Conservation (phyloP, 2,797 vertebrate species). For the Limnodromus scolopaceus region DNA sequence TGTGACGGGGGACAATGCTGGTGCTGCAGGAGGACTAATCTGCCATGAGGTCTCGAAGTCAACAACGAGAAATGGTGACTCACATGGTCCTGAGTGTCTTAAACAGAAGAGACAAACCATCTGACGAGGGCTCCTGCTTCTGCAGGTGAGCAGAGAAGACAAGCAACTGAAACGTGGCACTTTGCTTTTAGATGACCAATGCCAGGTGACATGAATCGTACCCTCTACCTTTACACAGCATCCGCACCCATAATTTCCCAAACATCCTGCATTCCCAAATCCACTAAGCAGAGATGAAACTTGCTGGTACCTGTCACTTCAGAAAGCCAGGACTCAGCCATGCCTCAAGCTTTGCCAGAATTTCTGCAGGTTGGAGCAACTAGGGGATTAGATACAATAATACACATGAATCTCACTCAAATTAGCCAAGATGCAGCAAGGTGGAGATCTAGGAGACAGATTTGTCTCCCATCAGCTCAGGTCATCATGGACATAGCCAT, state of each 20-base stretch:
- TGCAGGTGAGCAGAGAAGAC: fast-evolving
- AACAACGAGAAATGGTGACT: background rate
- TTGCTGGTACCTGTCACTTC: slow-evolving; percentile 16
- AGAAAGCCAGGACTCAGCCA: background rate
- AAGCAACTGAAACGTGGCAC: fast-evolving
- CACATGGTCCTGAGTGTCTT: background rate
- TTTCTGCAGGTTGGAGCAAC: slow-evolving; percentile 50
- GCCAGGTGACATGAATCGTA: background rate
- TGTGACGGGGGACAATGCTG: background rate
- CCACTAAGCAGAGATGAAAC: background rate
- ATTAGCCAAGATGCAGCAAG: background rate
- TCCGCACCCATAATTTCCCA: background rate
- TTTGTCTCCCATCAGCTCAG: background rate
- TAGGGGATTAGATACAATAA: slow-evolving; percentile 13
- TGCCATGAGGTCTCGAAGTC: background rate
- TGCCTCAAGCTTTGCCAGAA: background rate
- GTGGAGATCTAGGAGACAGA: background rate
- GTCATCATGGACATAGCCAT: background rate
- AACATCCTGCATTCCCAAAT: background rate
- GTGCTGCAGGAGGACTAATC: background rate
- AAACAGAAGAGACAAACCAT: background rate
- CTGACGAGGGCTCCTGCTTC: background rate
- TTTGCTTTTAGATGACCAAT: background rate
- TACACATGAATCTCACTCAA: background rate
- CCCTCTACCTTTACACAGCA: background rate